Evolutionary conservation across 2,888 invertebrate genomes (phyloP), one percentile per base, ranked within the genome.

Genomic region (Tetheella fluctuosa): DNA sequence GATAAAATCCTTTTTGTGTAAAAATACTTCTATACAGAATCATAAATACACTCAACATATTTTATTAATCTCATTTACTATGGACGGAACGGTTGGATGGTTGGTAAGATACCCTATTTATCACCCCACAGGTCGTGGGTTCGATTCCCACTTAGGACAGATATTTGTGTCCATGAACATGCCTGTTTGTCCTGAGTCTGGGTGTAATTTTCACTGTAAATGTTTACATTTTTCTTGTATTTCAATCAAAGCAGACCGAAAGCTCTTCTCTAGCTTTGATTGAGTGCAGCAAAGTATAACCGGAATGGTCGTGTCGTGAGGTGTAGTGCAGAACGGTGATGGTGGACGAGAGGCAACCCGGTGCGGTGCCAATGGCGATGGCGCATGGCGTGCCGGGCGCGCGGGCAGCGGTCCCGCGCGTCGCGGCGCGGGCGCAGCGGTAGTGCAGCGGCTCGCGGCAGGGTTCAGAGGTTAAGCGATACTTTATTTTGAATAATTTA

Each of bases 401-500:
- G 37, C 37, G 39, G n/a, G 4, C 15, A n/a, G 39, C 39, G 39
- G 15, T 15, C 15, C 15, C 37, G 15, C 15, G 15, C 15, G 37
- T 1, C 17, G 17, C 1, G 7, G 42, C 48, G 17, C n/a, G 17
- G 48, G 48, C 20, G 48, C 6, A 17, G 48, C 20, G 42, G 42
- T 6, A 15, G 17, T 17, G 48, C 48, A 34, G 34, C 34, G 34
- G 48, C 20, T 48, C 20, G n/a, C 23, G 34, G 55, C 52, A 54
- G 52, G 52, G 64, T 53, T 91, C 89, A 84, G 71, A 74, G 93
- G 93, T 91, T 93, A 93, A 93, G 90, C 93, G 92, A 93, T 93
- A 93, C 93, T 93, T 93, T 92, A 93, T 92, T 93, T 92, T 93
- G 93, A 93, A 93, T 93, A 92, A 93, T 93, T 92, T 93, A 93